These are phyloP conservation scores for Psittacara wagleri DNA, from an alignment of 2,113 vertebrate genomes.

Conservation along the genomic window DNA sequence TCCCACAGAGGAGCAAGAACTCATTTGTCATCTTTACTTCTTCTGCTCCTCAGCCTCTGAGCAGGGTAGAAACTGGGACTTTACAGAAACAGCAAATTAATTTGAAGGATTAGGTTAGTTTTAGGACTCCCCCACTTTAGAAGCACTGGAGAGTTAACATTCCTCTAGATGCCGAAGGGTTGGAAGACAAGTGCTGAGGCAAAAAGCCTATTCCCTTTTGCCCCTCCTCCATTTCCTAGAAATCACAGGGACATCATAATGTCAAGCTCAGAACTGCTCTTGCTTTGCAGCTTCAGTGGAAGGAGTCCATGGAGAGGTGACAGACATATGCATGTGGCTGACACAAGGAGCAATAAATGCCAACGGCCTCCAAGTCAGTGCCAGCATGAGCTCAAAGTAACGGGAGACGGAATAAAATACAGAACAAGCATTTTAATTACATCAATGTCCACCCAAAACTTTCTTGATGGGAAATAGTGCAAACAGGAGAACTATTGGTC, in stretches of 20 bases:
- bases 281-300: not conserved
- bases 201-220: not conserved
- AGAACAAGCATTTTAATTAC: not conserved
- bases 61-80: not conserved
- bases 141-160: not conserved
- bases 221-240: not conserved
- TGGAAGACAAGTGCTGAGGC: fast-evolving
- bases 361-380: not conserved
- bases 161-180: not conserved
- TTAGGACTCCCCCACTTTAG: fast-evolving
- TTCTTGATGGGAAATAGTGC: constrained; percentile 34
- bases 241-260: not conserved
- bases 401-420: not conserved
- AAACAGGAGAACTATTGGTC: constrained; percentile 8
- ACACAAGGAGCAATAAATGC: not conserved
- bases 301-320: not conserved
- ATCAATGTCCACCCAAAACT: not conserved
- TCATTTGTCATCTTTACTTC: not conserved
- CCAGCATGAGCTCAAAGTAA: not conserved
- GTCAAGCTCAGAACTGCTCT: not conserved
- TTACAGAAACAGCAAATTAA: not conserved
- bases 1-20: not conserved
- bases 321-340: fast-evolving
- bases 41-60: not conserved
- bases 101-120: fast-evolving